Conservation (phyloP, 1,140 invertebrate genomes). For the Cepaea nemoralis region DNA sequence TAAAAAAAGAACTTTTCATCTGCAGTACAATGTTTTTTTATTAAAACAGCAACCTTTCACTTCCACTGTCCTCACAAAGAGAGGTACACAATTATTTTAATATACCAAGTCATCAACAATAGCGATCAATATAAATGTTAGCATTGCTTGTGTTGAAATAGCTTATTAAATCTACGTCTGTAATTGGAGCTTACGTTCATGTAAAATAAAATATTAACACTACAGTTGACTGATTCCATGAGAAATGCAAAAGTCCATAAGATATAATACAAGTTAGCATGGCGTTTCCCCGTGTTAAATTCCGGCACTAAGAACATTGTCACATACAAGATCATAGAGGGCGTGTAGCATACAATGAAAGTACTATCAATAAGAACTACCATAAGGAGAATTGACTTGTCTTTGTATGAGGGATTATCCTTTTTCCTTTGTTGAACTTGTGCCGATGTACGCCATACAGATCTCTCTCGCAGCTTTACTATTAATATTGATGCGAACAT, state of each 20-base stretch:
- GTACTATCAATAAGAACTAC: neutral
- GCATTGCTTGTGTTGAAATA: no score
- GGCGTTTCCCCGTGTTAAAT: neutral
- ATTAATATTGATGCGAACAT: neutral
- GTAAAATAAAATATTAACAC: constrained; percentile 24
- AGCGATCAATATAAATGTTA: no score
- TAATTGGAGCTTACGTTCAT: neutral
- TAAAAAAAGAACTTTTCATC: no score
- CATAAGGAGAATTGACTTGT: neutral
- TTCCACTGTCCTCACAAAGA: no score
- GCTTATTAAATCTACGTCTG: neutral
- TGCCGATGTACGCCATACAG: neutral
- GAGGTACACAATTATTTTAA: no score
- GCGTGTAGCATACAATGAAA: neutral
- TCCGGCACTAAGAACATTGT: neutral
- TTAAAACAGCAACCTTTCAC: no score
- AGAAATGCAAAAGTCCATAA: neutral
- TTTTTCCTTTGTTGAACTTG: neutral
- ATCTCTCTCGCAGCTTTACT: neutral
- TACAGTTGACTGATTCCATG: neutral
- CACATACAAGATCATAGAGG: neutral
- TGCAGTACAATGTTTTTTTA: no score
- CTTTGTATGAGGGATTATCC: neutral
- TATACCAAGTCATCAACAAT: no score
- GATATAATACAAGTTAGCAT: neutral